Evolutionary conservation across 2,113 vertebrate genomes (phyloP), one percentile per base, ranked within the genome.

Genomic region (Triplophysa siluroides): DNA sequence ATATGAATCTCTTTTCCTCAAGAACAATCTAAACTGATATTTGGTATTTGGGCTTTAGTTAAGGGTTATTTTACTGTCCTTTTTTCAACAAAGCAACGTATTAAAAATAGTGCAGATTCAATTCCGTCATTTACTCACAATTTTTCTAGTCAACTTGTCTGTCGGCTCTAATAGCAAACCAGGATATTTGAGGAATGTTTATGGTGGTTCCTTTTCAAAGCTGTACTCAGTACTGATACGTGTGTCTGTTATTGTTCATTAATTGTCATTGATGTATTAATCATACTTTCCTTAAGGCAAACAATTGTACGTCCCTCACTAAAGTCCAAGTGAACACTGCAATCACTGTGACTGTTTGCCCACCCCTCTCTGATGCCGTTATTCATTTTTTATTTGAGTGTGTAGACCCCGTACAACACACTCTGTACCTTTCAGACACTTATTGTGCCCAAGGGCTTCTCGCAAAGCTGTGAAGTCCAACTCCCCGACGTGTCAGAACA

Each of bases 401-500:
- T 2, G 73, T 47, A 75, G 72, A 52, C 64, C 33, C 24, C 50
- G 43, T 0, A 43, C 18, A 69, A 19, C 19, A 12, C 21, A 10
- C 19, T 63, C 8, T 14, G 19, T 11, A 7, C 41, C 58, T 56
- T 66, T 56, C 75, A 65, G 61, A 21, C 19, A n/a, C 56, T 61
- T 38, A 26, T 29, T 62, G 33, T 21, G 76, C 78, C 78, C 41
- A 23, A 52, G 78, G 78, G 58, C 45, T 56, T 73, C 58, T 24
- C 50, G 61, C 68, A 54, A 45, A 13, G 29, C 69, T 56, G 78
- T 64, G 50, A 78, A 73, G 58, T 50, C 68, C 47, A 63, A 71
- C 67, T 79, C 78, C 69, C 69, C 9, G 26, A 61, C 2, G 54
- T 62, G 77, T 79, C 66, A 70, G 77, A 79, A 70, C 50, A 69